phyloP scores from a whole-genome alignment of 2,888 invertebrate genomes.

The Drosophila nr. perissopoda region DNA sequence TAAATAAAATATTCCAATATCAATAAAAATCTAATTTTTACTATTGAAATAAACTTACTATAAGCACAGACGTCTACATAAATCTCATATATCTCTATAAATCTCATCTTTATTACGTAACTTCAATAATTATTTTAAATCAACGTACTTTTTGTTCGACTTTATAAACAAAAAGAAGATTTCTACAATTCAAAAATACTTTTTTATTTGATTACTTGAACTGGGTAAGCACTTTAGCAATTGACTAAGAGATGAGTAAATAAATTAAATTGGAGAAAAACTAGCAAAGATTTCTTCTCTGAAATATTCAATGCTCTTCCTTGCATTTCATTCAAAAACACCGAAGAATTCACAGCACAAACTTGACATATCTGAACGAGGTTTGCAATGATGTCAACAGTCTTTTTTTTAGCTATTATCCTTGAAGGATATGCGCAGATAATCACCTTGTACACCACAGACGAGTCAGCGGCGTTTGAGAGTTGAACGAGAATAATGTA shows the following conservation, averaged over 20 bases:
- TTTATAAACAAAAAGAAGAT: background rate
- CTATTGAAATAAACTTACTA: background rate
- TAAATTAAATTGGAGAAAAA: background rate
- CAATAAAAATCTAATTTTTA: background rate
- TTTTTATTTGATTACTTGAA: background rate
- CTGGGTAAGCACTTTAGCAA: background rate
- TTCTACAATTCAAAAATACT: background rate
- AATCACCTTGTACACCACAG: constrained; percentile 51
- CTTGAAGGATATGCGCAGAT: constrained; percentile 45
- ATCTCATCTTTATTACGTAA: background rate
- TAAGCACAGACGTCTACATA: background rate
- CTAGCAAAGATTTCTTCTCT: background rate
- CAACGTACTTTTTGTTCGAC: background rate
- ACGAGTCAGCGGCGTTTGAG: constrained; percentile 28
- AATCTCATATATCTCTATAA: background rate
- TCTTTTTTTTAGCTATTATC: constrained; percentile 25
- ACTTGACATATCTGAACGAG: background rate
- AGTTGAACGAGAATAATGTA: constrained; percentile 24
- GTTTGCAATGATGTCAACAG: constrained; percentile 11
- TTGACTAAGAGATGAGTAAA: background rate
- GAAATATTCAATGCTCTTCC: background rate
- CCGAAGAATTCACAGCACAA: constrained; percentile 33
- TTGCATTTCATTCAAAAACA: background rate
- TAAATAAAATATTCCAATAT: background rate
- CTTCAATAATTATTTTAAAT: background rate